Evolutionary conservation across 1,140 invertebrate species (phyloP).

Genomic region (Brachionus angularis): DNA sequence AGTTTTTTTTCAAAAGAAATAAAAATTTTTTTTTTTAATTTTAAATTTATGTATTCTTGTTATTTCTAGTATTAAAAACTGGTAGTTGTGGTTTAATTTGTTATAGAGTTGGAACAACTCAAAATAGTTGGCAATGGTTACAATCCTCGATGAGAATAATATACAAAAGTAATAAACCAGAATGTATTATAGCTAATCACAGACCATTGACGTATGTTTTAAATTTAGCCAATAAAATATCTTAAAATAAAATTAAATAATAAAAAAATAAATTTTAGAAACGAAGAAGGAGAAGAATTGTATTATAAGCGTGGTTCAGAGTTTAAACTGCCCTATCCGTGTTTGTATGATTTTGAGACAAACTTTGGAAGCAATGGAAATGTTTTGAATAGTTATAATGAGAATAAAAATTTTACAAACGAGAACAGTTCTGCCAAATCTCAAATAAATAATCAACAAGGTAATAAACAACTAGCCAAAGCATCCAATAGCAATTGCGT

Average conservation of each 20-base stretch:
- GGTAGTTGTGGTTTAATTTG: slow-evolving; percentile 96
- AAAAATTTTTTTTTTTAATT: not conserved
- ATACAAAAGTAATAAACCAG: slow-evolving; percentile 98
- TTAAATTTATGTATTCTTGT: too few relatives aligned
- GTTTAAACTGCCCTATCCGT: slow-evolving; percentile 91
- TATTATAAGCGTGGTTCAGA: slow-evolving; percentile 95
- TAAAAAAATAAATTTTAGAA: slow-evolving; percentile 64
- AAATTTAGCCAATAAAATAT: not conserved
- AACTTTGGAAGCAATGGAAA: too few relatives aligned
- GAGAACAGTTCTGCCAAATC: too few relatives aligned
- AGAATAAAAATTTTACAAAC: too few relatives aligned
- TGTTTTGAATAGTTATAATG: too few relatives aligned
- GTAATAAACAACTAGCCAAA: too few relatives aligned
- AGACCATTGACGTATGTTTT: slow-evolving; percentile 82
- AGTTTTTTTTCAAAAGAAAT: slow-evolving; percentile 59
- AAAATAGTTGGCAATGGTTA: slow-evolving; percentile 84
- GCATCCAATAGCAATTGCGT: too few relatives aligned
- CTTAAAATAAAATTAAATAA: slow-evolving; percentile 15
- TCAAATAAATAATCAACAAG: too few relatives aligned
- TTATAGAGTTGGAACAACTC: slow-evolving; percentile 88
- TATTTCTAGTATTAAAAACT: slow-evolving; percentile 84
- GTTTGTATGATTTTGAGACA: slow-evolving; percentile 62
- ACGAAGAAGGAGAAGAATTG: slow-evolving; percentile 92
- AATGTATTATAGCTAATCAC: slow-evolving; percentile 96
- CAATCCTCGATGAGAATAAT: slow-evolving; percentile 93